Evolutionary conservation across 1,140 invertebrate genomes (phyloP).

Genomic region (Ditylenchus dipsaci): DNA sequence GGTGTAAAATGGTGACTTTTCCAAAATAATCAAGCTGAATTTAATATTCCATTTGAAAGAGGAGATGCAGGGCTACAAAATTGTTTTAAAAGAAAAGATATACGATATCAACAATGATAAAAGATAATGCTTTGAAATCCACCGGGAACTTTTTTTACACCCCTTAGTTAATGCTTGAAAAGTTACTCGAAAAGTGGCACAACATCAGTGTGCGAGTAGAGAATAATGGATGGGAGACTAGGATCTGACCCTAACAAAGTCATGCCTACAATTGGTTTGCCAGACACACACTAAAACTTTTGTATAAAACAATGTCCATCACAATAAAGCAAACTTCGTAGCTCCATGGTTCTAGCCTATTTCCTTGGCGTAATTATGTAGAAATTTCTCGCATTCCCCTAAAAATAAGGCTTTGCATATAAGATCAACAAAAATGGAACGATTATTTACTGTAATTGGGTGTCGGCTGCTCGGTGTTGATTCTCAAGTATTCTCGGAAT

Average conservation of each 20-base stretch:
- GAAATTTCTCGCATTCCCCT: constrained; percentile 71
- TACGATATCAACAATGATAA: neutral
- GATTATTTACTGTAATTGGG: constrained; percentile 71
- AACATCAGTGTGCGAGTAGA: constrained; percentile 91
- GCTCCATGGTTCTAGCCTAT: constrained; percentile 67
- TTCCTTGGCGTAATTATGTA: constrained; percentile 68
- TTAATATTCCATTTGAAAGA: too few relatives aligned
- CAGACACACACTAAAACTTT: constrained; percentile 60
- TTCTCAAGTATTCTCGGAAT: constrained; percentile 74
- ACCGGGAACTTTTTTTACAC: too few relatives aligned
- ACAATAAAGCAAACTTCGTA: constrained; percentile 42
- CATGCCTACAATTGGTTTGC: constrained; percentile 74
- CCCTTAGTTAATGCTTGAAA: constrained; percentile 11
- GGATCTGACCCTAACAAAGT: constrained; percentile 75
- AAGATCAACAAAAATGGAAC: neutral
- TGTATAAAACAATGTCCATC: neutral
- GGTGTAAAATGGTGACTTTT: too few relatives aligned
- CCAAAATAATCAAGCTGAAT: too few relatives aligned
- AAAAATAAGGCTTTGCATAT: constrained; percentile 37
- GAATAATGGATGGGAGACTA: constrained; percentile 68
- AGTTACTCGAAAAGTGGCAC: constrained; percentile 78
- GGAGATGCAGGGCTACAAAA: too few relatives aligned
- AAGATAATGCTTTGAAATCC: too few relatives aligned
- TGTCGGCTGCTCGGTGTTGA: constrained; percentile 76
- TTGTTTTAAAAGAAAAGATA: too few relatives aligned